These are phyloP conservation scores for Pangasius macronema DNA, from an alignment of 2,797 vertebrate genomes.

Conservation along the genomic window DNA sequence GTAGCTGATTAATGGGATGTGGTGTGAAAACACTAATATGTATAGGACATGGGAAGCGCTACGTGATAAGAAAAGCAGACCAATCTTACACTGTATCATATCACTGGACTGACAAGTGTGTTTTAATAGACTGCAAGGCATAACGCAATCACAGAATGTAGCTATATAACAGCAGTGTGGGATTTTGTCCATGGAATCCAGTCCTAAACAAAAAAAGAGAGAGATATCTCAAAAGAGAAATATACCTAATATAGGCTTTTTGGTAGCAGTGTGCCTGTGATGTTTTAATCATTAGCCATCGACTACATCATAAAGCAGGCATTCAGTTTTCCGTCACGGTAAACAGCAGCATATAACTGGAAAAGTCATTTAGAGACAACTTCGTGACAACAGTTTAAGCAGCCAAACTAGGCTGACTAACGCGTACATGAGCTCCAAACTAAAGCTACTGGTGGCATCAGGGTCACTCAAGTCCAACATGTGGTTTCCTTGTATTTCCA, in stretches of 20 bases:
- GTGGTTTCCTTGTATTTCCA: background rate
- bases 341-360: background rate
- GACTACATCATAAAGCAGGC: background rate
- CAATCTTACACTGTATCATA: background rate
- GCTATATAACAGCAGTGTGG: background rate
- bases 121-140: background rate
- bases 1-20: too few species aligned
- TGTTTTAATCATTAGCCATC: background rate
- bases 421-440: background rate
- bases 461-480: background rate
- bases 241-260: background rate
- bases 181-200: background rate
- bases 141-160: background rate
- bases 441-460: background rate
- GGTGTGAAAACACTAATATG: background rate
- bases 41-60: too few species aligned
- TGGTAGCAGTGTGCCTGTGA: background rate
- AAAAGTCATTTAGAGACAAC: background rate
- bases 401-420: background rate
- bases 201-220: background rate
- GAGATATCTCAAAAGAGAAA: background rate
- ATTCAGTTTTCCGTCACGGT: background rate
- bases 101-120: background rate
- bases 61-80: background rate
- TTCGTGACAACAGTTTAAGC: background rate